These are phyloP conservation scores for Misgurnus mizolepis DNA, from an alignment of 2,113 vertebrate genomes.

Conservation along the genomic window DNA sequence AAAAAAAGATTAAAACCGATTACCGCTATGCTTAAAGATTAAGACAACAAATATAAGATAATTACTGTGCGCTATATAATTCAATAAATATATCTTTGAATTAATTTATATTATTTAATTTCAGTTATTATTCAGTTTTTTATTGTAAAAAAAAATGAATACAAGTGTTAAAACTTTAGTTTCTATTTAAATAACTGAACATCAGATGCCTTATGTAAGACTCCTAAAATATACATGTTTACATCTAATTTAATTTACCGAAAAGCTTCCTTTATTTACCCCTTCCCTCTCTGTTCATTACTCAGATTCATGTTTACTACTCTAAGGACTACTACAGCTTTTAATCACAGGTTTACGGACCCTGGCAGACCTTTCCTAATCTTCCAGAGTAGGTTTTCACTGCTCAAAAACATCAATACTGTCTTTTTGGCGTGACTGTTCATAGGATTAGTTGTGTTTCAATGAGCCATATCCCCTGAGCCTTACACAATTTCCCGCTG, in stretches of 20 bases:
- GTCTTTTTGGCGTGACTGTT: conserved; percentile 34
- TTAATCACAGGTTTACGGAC: conserved; percentile 64
- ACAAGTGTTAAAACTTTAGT: neutral
- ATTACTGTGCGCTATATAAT: no score
- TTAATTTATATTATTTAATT: no score
- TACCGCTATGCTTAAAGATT: neutral
- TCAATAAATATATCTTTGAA: no score
- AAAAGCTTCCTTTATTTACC: conserved; percentile 46
- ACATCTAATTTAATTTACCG: conserved; percentile 34
- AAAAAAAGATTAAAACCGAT: neutral
- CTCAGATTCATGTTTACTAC: conserved; percentile 36
- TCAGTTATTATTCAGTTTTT: no score
- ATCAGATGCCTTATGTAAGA: neutral
- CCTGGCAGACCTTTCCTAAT: conserved; percentile 66
- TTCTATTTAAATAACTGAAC: neutral
- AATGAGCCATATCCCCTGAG: conserved; percentile 36
- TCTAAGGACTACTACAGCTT: conserved; percentile 55
- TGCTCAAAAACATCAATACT: conserved; percentile 61
- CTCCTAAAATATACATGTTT: conserved; percentile 18
- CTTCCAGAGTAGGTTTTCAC: conserved; percentile 68
- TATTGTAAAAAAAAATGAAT: no score
- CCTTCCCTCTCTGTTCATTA: conserved; percentile 34
- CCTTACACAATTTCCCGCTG: conserved; percentile 1
- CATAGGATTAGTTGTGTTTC: conserved; percentile 36
- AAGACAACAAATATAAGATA: no score